A percentile compares a stretch with the other conserved stretches of the same genome.
Evolutionary conservation across 2,797 vertebrate genomes (phyloP).

Genomic region (Momotus momota): DNA sequence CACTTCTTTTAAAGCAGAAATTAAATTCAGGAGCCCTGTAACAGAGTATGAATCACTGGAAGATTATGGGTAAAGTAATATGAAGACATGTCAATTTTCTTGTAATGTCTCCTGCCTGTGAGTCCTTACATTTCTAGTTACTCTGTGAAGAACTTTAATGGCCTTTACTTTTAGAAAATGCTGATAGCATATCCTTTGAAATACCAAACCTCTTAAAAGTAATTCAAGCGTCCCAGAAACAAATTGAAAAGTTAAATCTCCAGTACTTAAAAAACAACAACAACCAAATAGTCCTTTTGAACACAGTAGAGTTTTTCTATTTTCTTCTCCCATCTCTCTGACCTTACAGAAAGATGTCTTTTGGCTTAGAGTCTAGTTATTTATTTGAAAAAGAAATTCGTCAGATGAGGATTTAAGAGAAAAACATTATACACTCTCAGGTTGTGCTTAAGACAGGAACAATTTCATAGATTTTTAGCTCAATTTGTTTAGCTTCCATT

Average conservation of each 20-base stretch:
- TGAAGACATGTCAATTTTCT: neutral
- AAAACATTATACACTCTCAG: neutral
- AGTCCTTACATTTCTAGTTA: neutral
- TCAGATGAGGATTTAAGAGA: neutral
- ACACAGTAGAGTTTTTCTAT: neutral
- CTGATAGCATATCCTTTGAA: neutral
- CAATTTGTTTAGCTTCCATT: constrained; percentile 9
- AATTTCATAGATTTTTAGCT: constrained; percentile 13
- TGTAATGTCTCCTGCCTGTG: neutral
- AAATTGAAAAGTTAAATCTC: neutral
- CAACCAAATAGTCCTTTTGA: neutral
- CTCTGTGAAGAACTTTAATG: neutral
- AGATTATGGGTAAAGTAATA: neutral
- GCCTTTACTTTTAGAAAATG: neutral
- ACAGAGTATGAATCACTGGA: neutral
- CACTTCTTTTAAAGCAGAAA: neutral
- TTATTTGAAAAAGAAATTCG: neutral
- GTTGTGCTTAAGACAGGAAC: neutral
- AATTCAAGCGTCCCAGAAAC: neutral
- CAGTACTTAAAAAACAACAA: neutral
- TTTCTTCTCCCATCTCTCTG: neutral
- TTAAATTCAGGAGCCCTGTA: neutral
- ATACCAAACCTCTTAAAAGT: neutral
- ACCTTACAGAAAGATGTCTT: neutral
- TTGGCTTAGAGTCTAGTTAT: neutral